Evolutionary conservation across 2,797 vertebrate species (phyloP), one percentile per base, ranked within the genome.

Genomic region (Miichthys miiuy): DNA sequence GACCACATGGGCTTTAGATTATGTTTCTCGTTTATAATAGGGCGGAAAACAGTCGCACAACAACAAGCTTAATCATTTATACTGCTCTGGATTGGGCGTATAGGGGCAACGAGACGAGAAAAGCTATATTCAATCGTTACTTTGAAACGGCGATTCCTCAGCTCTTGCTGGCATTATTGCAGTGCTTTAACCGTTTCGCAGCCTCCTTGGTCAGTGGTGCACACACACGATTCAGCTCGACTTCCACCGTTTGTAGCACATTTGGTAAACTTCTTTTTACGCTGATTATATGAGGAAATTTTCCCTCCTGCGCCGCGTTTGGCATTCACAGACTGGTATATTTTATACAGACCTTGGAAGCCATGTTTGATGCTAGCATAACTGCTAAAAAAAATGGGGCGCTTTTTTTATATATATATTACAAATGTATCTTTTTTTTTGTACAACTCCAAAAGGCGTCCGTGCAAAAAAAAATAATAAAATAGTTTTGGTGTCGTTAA

Each of bases 301-400:
- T 73, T 79, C 84, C 84, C 81, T 84, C 70, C 84, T 81, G 85
- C 84, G 89, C 81, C 81, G 88, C 78, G 88, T 82, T 88, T 75
- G 80, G 75, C 83, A 72, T 88, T 85, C 87, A 89, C 87, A 72
- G 25, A 89, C 84, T 84, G 88, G 81, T 92, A 85, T 88, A 86
- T 94, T 92, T 92, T 71, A 90, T 82, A 92, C 88, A 82, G 90
- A 91, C 91, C 69, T 78, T 81, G 95, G 95, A 78, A 94, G 96
- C 95, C 95, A 96, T 95, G 94, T 96, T 96, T 95, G 95, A 88
- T 92, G 92, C 93, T 95, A 94, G 92, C 92, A 90, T 91, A 91
- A 89, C 84, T 92, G 88, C 91, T 90, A 77, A 79, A 38, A 34
- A 34, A 79, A 91, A 88, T 57, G 85, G 82, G 89, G 92, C 88